A percentile compares a stretch with the other conserved stretches of the same genome.
Conservation (phyloP, 2,888 invertebrate species). For the Mythimna lalbum region DNA sequence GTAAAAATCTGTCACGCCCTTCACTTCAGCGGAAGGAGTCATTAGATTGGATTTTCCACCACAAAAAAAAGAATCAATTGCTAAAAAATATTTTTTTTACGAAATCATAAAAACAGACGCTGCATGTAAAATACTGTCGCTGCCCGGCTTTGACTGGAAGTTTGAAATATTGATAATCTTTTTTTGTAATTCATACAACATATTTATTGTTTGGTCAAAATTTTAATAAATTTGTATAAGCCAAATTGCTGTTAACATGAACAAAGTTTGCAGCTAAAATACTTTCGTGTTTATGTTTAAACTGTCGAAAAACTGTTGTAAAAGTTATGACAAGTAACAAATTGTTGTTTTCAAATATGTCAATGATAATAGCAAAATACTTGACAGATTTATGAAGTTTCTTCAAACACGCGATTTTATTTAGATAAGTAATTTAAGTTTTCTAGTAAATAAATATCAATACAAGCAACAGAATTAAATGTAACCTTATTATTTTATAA, state of each 20-base stretch:
- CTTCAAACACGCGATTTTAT: constrained; percentile 32
- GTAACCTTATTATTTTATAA: not conserved
- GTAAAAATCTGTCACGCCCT: too few species aligned
- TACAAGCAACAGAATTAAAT: not conserved
- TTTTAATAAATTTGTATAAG: too few species aligned
- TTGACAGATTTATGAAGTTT: constrained; percentile 41
- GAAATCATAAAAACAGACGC: too few species aligned
- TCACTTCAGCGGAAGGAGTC: too few species aligned
- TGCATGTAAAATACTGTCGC: too few species aligned
- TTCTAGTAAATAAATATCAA: not conserved
- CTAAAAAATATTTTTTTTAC: too few species aligned
- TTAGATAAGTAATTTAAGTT: constrained; percentile 7
- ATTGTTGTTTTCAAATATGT: constrained; percentile 52
- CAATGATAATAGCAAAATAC: constrained; percentile 45
- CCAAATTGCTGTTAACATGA: constrained; percentile 10
- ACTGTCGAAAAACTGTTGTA: constrained; percentile 14
- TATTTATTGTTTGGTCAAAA: too few species aligned
- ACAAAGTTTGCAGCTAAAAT: constrained; percentile 17
- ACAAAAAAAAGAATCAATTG: too few species aligned
- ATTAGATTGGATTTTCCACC: too few species aligned
- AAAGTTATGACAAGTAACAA: constrained; percentile 53
- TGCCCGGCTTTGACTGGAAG: too few species aligned
- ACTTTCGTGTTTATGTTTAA: constrained; percentile 20
- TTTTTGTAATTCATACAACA: too few species aligned
- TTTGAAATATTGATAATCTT: too few species aligned